Evolutionary conservation across 53 echinoderm and acorn worm genomes (phyloP).

Genomic region (Stichopus horrens): DNA sequence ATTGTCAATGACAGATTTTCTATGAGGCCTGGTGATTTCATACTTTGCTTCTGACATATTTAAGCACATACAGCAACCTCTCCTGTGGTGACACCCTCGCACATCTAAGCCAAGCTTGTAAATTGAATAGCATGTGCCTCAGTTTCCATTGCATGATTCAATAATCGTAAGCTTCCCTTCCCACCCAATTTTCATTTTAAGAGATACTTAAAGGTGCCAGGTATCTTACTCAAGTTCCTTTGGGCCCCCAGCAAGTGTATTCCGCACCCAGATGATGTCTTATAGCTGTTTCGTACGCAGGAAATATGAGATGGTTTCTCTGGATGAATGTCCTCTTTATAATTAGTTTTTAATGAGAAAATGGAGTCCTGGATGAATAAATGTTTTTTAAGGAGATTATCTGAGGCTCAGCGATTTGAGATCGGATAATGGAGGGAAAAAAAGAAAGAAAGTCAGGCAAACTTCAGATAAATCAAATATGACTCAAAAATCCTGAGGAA

Average conservation of each 20-base stretch:
- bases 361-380: slow-evolving; percentile 1
- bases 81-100: no score
- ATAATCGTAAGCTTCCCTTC: background rate
- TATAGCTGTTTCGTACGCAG: background rate
- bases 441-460: background rate
- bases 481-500: background rate
- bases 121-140: background rate
- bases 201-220: slow-evolving; percentile 24
- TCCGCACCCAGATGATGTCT: background rate
- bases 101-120: background rate
- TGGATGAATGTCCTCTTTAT: background rate
- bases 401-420: background rate
- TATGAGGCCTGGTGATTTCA: no score
- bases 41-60: no score
- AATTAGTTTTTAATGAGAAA: slow-evolving; percentile 42
- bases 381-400: background rate
- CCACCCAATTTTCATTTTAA: background rate
- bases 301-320: background rate
- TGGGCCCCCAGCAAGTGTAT: background rate
- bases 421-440: background rate
- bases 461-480: background rate
- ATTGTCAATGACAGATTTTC: no score
- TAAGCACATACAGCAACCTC: no score
- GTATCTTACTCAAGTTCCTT: slow-evolving; percentile 24
- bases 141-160: background rate